These are phyloP conservation scores for Nettapus auritus DNA, from an alignment of 2,113 vertebrate genomes.

Conservation along the genomic window DNA sequence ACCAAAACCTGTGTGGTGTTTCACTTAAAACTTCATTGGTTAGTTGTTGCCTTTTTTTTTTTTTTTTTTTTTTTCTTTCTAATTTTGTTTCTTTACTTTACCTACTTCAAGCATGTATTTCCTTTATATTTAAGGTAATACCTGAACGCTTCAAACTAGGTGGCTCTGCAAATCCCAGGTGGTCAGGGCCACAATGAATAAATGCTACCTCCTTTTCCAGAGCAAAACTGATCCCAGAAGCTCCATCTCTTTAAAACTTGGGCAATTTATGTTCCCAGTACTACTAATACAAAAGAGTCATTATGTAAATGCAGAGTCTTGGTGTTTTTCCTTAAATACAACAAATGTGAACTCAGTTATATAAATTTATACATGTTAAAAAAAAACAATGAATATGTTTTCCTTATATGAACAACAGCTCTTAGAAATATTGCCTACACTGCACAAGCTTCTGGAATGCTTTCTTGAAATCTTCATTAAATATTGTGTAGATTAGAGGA, in stretches of 20 bases:
- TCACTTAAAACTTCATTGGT: not conserved
- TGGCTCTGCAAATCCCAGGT: not conserved
- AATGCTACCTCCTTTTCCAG: not conserved
- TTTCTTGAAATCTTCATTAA: constrained; percentile 99
- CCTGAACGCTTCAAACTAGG: not conserved
- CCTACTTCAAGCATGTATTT: not conserved
- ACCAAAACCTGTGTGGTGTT: not conserved
- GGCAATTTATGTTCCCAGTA: not conserved
- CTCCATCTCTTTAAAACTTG: constrained; percentile 35
- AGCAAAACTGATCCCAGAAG: constrained; percentile 3
- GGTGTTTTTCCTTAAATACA: constrained; percentile 47
- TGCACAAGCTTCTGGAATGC: constrained; percentile 94
- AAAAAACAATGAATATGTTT: not conserved
- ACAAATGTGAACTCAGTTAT: constrained; percentile 7
- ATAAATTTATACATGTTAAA: constrained; percentile 58
- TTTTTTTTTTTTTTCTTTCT: not conserved
- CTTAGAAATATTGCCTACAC: constrained; percentile 86
- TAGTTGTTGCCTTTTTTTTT: not conserved
- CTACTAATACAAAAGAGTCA: constrained; percentile 37
- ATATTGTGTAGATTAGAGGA: constrained; percentile 97
- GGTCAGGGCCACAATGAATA: not conserved
- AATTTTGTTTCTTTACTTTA: not conserved
- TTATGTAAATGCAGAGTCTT: constrained; percentile 1
- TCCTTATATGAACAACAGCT: constrained; percentile 12
- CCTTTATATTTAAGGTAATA: not conserved